A percentile compares a stretch with the other conserved stretches of the same genome.
Evolutionary conservation across 1,140 invertebrate species (phyloP).

Genomic region (Piezodorus guildinii): DNA sequence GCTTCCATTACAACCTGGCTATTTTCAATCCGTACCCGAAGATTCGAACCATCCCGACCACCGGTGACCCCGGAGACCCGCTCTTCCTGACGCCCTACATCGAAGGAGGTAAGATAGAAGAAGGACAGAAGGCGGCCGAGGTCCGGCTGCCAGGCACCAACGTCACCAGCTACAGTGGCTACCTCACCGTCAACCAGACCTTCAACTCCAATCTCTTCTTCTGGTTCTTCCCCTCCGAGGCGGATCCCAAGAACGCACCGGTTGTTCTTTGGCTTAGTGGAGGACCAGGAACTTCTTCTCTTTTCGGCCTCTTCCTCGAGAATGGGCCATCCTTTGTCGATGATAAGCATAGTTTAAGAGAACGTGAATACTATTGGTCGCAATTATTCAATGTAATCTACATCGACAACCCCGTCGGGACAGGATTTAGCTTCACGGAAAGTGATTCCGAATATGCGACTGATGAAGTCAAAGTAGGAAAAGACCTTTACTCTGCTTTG

Average conservation of each 20-base stretch:
- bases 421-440: constrained; percentile 26
- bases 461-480: constrained; percentile 39
- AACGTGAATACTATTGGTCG: constrained; percentile 31
- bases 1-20: no score
- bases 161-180: constrained; percentile 44
- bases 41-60: no score
- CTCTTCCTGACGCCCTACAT: constrained; percentile 26
- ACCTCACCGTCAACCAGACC: constrained; percentile 57
- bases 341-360: constrained; percentile 44
- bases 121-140: constrained; percentile 16
- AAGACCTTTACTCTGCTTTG: constrained; percentile 50
- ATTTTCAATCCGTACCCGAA: no score
- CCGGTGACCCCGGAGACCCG: constrained; percentile 11
- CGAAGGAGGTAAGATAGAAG: constrained; percentile 18
- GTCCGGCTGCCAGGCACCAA: constrained; percentile 18
- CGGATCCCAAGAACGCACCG: constrained; percentile 39
- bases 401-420: constrained; percentile 53
- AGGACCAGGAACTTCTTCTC: constrained; percentile 49
- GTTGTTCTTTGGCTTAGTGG: constrained; percentile 67
- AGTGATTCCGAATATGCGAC: constrained; percentile 7
- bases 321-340: constrained; percentile 38
- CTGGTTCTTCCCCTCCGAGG: constrained; percentile 60
- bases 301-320: constrained; percentile 61
- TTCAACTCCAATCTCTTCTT: constrained; percentile 50
- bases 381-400: constrained; percentile 64